Conservation (phyloP, 2,113 vertebrate species). For the Tylochromis polylepis region DNA sequence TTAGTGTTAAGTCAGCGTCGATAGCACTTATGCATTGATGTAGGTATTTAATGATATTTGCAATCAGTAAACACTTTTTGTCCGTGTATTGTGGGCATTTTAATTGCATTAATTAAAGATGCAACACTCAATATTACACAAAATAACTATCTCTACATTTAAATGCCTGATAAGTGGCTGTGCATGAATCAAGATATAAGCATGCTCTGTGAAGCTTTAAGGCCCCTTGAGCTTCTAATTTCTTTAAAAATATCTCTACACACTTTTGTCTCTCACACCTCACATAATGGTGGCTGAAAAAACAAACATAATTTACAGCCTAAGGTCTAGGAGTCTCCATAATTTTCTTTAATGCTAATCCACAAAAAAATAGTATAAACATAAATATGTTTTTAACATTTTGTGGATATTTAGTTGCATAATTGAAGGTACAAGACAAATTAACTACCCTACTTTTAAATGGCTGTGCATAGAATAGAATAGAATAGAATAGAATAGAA, state of each 20-base stretch:
- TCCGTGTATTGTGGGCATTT: neutral
- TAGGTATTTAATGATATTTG: neutral
- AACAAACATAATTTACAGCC: neutral
- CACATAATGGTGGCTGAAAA: neutral
- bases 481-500: neutral
- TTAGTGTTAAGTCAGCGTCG: neutral
- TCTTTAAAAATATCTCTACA: neutral
- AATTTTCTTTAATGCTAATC: neutral
- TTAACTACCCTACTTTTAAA: neutral
- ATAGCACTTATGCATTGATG: neutral
- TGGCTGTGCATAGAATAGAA: neutral
- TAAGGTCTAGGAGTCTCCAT: neutral
- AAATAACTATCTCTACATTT: neutral
- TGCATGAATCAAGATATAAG: neutral
- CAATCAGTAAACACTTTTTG: neutral
- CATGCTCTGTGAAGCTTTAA: neutral
- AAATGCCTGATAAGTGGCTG: neutral
- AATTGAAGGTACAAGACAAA: neutral
- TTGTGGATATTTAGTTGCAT: neutral
- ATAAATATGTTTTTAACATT: neutral
- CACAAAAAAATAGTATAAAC: neutral
- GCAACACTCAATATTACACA: neutral
- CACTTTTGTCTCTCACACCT: neutral
- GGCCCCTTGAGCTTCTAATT: neutral
- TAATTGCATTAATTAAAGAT: neutral